These are phyloP conservation scores for Campylomormyrus numenius DNA, from an alignment of 2,113 vertebrate species.

Conservation along the genomic window DNA sequence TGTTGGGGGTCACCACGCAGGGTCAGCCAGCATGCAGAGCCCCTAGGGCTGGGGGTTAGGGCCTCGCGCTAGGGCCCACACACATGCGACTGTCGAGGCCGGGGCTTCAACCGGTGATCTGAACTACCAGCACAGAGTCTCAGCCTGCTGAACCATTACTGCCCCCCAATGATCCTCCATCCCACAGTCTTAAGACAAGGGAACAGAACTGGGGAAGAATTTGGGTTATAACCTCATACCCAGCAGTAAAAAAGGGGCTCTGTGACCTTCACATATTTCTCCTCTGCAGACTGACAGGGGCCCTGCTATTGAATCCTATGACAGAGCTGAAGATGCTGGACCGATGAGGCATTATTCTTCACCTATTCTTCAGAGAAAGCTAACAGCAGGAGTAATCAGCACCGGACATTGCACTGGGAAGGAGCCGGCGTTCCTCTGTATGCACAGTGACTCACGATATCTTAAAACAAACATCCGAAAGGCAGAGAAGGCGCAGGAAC, in stretches of 20 bases:
- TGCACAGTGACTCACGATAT: constrained; percentile 10
- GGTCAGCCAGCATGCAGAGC: background rate
- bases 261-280: background rate
- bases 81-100: background rate
- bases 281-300: background rate
- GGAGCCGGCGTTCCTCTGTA: background rate
- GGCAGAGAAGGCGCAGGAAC: constrained; percentile 1
- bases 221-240: background rate
- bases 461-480: constrained; percentile 34
- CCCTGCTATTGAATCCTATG: background rate
- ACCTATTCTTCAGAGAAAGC: background rate
- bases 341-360: background rate
- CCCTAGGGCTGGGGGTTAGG: background rate
- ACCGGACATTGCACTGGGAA: background rate
- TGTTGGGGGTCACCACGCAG: background rate
- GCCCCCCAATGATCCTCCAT: background rate
- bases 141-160: background rate
- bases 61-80: background rate
- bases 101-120: background rate
- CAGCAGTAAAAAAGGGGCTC: background rate
- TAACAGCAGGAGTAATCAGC: background rate
- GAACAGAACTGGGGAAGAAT: background rate
- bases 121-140: background rate
- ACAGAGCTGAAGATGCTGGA: background rate
- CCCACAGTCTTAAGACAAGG: background rate